Base-by-base conservation (phyloP, 1,140 invertebrate species). In the Venturia canescens region DNA sequence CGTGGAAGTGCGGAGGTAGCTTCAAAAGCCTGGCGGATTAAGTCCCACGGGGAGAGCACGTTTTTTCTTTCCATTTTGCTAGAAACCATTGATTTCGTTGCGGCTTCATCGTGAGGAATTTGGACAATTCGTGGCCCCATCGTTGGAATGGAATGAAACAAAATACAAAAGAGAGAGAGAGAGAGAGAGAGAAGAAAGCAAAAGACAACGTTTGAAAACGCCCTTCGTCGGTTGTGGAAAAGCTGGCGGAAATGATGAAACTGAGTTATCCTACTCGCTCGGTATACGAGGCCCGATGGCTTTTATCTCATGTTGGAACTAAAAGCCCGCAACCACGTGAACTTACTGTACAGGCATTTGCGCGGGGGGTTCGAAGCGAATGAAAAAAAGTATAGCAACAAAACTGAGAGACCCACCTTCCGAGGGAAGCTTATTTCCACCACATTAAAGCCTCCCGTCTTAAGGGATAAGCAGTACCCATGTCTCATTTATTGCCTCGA, bases 201-300 rank as follows among this genome's bases (percentile, higher is more conserved):
- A 78, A 78, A 78, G 27, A 31, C 76, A 67, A 67, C 44, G 44
- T 29, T 7, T 66, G 76, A 27, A 78, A 77, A 60, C 9, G 75
- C 48, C 18, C 21, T 34, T 26, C 31, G 38, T 5, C 7, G 44
- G 21, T 27, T 23, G 16, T 50, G 70, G 70, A 81, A 82, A 83
- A 83, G 74, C 79, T 83, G 79, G 80, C 81, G 81, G 81, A 80
- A 80, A 76, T 83, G 81, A 82, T 85, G 81, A 81, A 82, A 83
- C 79, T 78, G 78, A 78, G 76, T 66, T 67, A 81, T 81, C 48
- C 48, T 18, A 50, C 77, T n/a, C n/a, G 57, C 77, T n/a, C n/a
- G 57, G 57, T 3, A 71, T 82, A 78, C 79, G 77, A 82, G 78
- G 78, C 72, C 72, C 60, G 77, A 27, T 79, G 80, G 84, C 84